phyloP scores from a whole-genome alignment of 2,113 vertebrate genomes.

The Lucifuga dentata region DNA sequence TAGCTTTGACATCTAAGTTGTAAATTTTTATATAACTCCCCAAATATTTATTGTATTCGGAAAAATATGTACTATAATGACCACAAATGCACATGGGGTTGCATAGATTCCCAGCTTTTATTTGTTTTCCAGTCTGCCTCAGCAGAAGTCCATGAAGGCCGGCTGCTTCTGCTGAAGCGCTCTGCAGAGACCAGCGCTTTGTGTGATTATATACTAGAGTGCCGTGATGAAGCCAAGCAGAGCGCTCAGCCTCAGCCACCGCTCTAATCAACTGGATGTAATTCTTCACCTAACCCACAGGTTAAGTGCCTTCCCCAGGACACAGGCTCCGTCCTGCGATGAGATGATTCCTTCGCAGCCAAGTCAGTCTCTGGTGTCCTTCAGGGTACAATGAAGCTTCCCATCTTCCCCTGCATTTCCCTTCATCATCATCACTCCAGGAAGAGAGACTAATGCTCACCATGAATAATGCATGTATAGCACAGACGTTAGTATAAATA shows the following conservation, averaged over 20 bases:
- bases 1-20: background rate
- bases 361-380: constrained; percentile 43
- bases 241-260: constrained; percentile 40
- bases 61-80: background rate
- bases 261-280: constrained; percentile 58
- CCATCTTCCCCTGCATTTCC: constrained; percentile 44
- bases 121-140: constrained; percentile 4
- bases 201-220: constrained; percentile 44
- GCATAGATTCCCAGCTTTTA: constrained; percentile 3
- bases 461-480: constrained; percentile 65
- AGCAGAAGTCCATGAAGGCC: background rate
- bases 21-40: background rate
- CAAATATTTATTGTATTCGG: background rate
- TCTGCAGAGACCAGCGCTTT: constrained; percentile 19
- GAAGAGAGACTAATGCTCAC: constrained; percentile 36
- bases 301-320: constrained; percentile 52
- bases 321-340: constrained; percentile 35
- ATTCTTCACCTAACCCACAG: constrained; percentile 56
- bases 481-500: constrained; percentile 65
- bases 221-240: constrained; percentile 34
- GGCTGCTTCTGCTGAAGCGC: constrained; percentile 13
- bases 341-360: constrained; percentile 48
- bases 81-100: constrained; percentile 1
- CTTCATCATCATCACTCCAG: constrained; percentile 57
- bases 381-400: constrained; percentile 41